Evolutionary conservation across 1,140 invertebrate species (phyloP).

Genomic region (Drosophila insularis): DNA sequence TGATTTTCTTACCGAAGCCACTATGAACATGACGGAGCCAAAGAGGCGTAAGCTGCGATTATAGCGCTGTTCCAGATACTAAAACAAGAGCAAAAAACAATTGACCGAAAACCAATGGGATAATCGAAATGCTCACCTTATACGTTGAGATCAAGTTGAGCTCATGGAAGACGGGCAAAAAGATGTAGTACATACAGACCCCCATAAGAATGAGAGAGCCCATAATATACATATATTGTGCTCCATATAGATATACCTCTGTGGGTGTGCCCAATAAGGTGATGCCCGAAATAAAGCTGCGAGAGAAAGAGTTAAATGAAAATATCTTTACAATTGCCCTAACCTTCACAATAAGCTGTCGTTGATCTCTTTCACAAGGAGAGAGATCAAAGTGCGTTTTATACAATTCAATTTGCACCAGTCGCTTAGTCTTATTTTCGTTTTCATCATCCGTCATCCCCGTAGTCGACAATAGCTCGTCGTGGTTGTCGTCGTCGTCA

Average conservation of each 20-base stretch:
- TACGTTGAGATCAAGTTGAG: constrained; percentile 91
- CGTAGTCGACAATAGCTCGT: not conserved
- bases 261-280: constrained; percentile 88
- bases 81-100: not conserved
- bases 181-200: constrained; percentile 87
- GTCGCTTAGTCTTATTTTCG: constrained; percentile 1
- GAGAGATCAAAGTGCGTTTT: constrained; percentile 73
- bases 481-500: constrained; percentile 16
- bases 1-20: constrained; percentile 85
- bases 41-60: constrained; percentile 88
- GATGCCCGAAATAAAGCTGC: constrained; percentile 86
- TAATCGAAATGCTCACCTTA: constrained; percentile 85
- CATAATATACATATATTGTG: constrained; percentile 87
- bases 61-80: constrained; percentile 92
- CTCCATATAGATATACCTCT: constrained; percentile 92
- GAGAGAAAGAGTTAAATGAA: not conserved
- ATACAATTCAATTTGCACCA: constrained; percentile 68
- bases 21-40: constrained; percentile 89
- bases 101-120: not conserved
- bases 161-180: constrained; percentile 92
- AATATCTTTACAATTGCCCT: constrained; percentile 27
- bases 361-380: constrained; percentile 41
- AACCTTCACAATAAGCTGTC: constrained; percentile 48
- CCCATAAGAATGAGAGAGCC: constrained; percentile 86
- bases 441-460: not conserved